phyloP scores from a whole-genome alignment of 1,140 invertebrate genomes.

The Formica selysi region DNA sequence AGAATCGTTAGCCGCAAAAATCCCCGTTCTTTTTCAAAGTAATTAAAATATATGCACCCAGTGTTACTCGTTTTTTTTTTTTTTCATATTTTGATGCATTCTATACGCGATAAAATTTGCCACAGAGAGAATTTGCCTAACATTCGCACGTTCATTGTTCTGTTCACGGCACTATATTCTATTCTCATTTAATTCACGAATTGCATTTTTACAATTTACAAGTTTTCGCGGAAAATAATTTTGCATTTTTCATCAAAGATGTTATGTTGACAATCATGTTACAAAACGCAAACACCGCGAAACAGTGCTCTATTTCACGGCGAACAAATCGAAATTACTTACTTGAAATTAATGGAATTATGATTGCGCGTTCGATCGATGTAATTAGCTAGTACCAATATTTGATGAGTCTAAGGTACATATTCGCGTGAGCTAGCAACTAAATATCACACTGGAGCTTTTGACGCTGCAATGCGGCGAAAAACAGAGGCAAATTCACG shows the following conservation, averaged over 20 bases:
- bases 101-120: constrained; percentile 1
- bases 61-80: neutral
- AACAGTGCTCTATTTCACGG: neutral
- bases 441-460: constrained; percentile 40
- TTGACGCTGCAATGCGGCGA: constrained; percentile 13
- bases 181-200: neutral
- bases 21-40: neutral
- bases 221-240: neutral
- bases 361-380: constrained; percentile 43
- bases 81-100: neutral
- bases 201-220: neutral
- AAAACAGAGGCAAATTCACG: constrained; percentile 24
- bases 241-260: neutral
- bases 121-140: neutral
- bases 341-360: constrained; percentile 57
- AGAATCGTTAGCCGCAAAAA: neutral
- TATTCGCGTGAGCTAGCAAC: constrained; percentile 27
- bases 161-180: neutral
- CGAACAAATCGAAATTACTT: constrained; percentile 44
- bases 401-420: constrained; percentile 58
- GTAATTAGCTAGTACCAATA: constrained; percentile 48
- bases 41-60: neutral
- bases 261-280: neutral
- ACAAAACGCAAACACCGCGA: neutral
- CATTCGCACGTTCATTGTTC: neutral